Base-by-base conservation (phyloP, 2,113 vertebrate genomes). In the Seriola aureovittata region DNA sequence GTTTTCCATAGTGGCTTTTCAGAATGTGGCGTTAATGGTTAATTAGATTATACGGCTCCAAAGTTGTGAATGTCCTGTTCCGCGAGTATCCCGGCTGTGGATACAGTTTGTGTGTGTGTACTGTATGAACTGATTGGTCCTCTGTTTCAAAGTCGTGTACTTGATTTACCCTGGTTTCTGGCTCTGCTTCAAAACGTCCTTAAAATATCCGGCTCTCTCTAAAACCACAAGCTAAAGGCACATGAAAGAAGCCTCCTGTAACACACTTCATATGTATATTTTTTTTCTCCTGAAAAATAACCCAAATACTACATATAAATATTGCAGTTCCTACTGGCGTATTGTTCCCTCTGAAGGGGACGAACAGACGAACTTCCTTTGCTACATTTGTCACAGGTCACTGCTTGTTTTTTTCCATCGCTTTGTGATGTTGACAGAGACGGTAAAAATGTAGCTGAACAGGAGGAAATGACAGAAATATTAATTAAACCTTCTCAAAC, bases 351-450 rank as follows among this genome's bases (percentile, higher is more conserved):
- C 52, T 25, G 46, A 82, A 50, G 75, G 48, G 48, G 71, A 16
- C 21, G 1, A 74, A 7, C 60, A 32, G 71, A 78, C n/a, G 19
- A 84, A 50, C 86, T 72, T 75, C 29, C 68, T 4, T 82, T 93
- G 91, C 94, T 93, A 94, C 93, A 91, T 91, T 90, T 60, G 78
- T 83, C 80, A 59, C 79, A 80, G 69, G 78, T 87, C 78, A 67
- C 69, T 58, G 65, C 69, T 69, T 71, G 21, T 63, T 80, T 58
- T 79, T 59, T 60, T 57, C 73, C 64, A 67, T 80, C 48, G 4
- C 62, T 71, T 50, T 25, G 54, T 75, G 74, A 73, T 46, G 23
- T 40, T 48, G 40, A 87, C 66, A 7, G 72, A 84, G 75, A 78
- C 1, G 32, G 52, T 66, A 57, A 48, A 48, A 52, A 82, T 81